These are phyloP conservation scores for Drosophila pseudoananassae DNA, from an alignment of 1,140 invertebrate species.

Conservation along the genomic window DNA sequence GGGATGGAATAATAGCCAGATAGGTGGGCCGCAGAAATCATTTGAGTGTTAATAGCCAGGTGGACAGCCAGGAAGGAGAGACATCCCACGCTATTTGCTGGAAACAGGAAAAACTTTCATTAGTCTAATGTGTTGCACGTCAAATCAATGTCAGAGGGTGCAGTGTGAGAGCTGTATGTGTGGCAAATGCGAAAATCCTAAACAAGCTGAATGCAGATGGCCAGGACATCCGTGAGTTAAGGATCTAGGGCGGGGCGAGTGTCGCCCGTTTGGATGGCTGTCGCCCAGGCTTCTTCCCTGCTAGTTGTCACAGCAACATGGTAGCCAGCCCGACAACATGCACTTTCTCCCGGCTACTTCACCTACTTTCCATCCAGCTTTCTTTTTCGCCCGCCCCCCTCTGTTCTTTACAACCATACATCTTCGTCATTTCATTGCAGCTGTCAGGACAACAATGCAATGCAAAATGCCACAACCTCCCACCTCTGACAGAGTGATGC, in stretches of 20 bases:
- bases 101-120: constrained; percentile 61
- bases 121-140: constrained; percentile 77
- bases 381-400: constrained; percentile 11
- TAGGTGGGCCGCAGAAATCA: not conserved
- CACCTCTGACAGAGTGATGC: constrained; percentile 41
- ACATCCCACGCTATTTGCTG: not conserved
- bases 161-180: constrained; percentile 43
- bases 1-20: constrained; percentile 19
- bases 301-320: constrained; percentile 70
- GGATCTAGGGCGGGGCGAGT: constrained; percentile 42
- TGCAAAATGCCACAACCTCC: constrained; percentile 62
- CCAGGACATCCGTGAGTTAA: constrained; percentile 31
- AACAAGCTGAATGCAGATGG: constrained; percentile 70
- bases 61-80: not conserved
- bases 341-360: constrained; percentile 18
- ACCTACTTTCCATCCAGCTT: constrained; percentile 7
- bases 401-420: constrained; percentile 51
- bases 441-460: constrained; percentile 63
- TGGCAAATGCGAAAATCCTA: constrained; percentile 73
- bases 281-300: constrained; percentile 49
- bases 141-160: constrained; percentile 69
- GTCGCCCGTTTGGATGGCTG: constrained; percentile 36
- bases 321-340: constrained; percentile 15
- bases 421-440: constrained; percentile 76
- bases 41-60: constrained; percentile 28